These are phyloP conservation scores for Corynorhinus townsendii DNA, from an alignment of 2,113 vertebrate species.

Conservation along the genomic window DNA sequence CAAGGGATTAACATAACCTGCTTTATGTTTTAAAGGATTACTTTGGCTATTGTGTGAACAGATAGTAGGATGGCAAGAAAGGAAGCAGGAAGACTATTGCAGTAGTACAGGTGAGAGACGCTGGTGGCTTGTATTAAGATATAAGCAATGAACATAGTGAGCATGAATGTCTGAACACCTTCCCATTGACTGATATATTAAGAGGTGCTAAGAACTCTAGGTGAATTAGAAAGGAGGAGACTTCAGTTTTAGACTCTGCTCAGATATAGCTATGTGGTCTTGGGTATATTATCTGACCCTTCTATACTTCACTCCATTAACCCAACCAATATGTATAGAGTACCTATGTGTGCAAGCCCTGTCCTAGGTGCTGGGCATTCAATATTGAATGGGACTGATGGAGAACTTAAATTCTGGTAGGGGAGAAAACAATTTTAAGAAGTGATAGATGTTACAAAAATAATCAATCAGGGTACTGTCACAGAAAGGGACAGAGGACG, in stretches of 20 bases:
- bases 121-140: background rate
- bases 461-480: background rate
- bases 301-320: background rate
- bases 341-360: background rate
- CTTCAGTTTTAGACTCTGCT: background rate
- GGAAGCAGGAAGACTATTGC: background rate
- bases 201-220: background rate
- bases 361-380: background rate
- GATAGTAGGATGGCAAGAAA: background rate
- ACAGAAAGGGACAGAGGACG: background rate
- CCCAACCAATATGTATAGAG: background rate
- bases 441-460: background rate
- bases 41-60: background rate
- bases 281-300: background rate
- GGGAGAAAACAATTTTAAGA: slow-evolving; percentile 16
- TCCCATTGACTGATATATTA: background rate
- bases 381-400: background rate
- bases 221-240: background rate
- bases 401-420: background rate
- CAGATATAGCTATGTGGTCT: background rate
- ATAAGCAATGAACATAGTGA: background rate
- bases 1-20: background rate
- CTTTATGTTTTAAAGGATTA: background rate
- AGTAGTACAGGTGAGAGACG: background rate
- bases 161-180: background rate